Base-by-base conservation (phyloP, 2,113 vertebrate genomes). In the Morone chrysops region DNA sequence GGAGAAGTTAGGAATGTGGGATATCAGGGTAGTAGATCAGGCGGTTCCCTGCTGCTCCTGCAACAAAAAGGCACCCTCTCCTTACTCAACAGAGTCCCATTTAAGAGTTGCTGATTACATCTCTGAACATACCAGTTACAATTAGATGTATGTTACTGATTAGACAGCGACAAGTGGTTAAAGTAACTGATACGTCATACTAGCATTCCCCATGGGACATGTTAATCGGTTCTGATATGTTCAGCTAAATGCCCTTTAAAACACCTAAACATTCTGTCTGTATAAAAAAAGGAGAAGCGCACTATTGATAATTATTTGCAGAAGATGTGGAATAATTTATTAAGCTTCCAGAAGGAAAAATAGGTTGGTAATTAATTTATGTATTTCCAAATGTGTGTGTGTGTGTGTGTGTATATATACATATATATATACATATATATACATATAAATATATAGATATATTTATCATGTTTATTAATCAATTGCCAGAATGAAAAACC, bases 61-160 rank as follows among this genome's bases (percentile, higher is more conserved):
- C 74, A 71, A 86, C 75, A 86, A 78, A 86, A 85, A 82, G 61
- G 51, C 65, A 63, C 73, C 47, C 50, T 86, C 80, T 84, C 70
- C 60, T 62, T 79, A 80, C 85, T 92, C 84, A 90, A 87, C 88
- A 90, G 78, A 83, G 81, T 86, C 69, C 89, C 79, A 91, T 94
- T 93, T 88, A 88, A 84, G 79, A 92, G 84, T 62, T 4, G 41
- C 74, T 81, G 93, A 94, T 95, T 92, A 84, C 75, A 93, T 94
- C 90, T 92, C 48, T 82, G 87, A 92, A 91, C 87, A 94, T 90
- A 90, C 87, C 82, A 77, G 82, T 81, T 89, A 91, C 91, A 93
- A 93, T 92, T 93, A 93, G 90, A 92, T 94, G 78, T 92, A 89
- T 94, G 92, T 91, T 90, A 83, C 86, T 92, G 87, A 92, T 94